Evolutionary conservation across 2,113 vertebrate genomes (phyloP), one percentile per base, ranked within the genome.

Genomic region (Amazona vittata): DNA sequence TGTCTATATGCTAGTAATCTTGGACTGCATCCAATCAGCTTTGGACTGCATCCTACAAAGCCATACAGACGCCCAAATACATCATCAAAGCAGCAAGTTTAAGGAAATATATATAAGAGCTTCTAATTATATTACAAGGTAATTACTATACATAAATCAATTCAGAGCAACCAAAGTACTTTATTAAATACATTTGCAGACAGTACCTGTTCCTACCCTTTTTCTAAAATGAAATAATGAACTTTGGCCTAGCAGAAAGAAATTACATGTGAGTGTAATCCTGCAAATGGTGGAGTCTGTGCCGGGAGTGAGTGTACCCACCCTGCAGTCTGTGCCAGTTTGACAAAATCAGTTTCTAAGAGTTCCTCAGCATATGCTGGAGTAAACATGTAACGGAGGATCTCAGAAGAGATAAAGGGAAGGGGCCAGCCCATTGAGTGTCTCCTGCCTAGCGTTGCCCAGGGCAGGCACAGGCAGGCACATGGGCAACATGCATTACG

Each of bases 51-150:
- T 76, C 89, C 91, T 65, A 78, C 69, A 82, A 78, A 89, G 50
- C 64, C 90, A 71, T 39, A 82, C 24, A 81, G 89, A 91, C 10
- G 3, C 69, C 65, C 43, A 82, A 94, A 69, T 60, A 11, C 57
- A 93, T 89, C 86, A 93, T 95, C 91, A 95, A 95, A 91, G 93
- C 39, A 76, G 41, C 9, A n/a, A 79, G 65, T 89, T 95, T 84
- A 94, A 95, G 39, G 69, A 86, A 94, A 93, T 39, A 71, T 64
- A 78, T 67, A 39, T 26, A 60, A 89, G 68, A 77, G 26, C 39
- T 75, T 94, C 77, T 93, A 91, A 95, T 89, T 94, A 92, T 67
- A 89, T 94, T 87, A 95, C 85, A 88, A 90, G 67, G 31, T 85
- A 82, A 95, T 95, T 94, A 94, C 9, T 77, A 89, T 55, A 78